Evolutionary conservation across 2,113 vertebrate species (phyloP), one percentile per base, ranked within the genome.

Genomic region (Callocephalon fimbriatum): DNA sequence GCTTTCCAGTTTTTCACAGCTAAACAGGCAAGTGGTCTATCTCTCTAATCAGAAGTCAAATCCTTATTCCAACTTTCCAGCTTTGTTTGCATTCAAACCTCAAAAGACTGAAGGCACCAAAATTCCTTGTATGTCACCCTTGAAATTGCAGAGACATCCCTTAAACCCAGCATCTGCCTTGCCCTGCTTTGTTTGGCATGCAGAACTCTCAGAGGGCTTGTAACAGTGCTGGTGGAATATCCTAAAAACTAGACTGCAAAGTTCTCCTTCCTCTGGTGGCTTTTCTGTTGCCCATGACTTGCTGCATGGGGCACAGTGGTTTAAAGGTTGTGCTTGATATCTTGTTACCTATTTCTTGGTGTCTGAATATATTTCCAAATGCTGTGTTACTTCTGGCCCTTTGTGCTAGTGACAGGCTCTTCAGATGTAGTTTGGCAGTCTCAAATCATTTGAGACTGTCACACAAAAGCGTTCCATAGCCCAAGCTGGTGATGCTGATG

Each of bases 311-410:
- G 3, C 58, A 17, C 45, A 37, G 78, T 4, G 26, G 29, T n/a
- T 61, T 26, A 15, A 48, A 25, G 3, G 2, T 6, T 50, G 45
- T 51, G 31, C 42, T 65, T 6, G 7, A 2, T 1, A 0, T 2
- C n/a, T 32, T 17, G 2, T 26, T 15, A 1, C 4, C 32, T 18
- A 2, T 6, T 19, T 48, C 20, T 70, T 20, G 21, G 8, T 53
- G 53, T 73, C 50, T 45, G 51, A 23, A 47, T 40, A 1, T 0
- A 0, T n/a, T 70, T 23, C 72, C 72, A 20, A 31, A 32, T 12
- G 27, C 45, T 12, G 2, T 19, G 15, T 11, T 13, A 7, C 44
- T 58, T 12, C 17, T 59, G 20, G 25, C 29, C 50, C 58, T 35
- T n/a, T 35, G 50, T 45, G 32, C 23, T 25, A 29, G 25, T 10